Percentiles rank a stretch among this genome's conserved stretches.
phyloP scores from a whole-genome alignment of 2,113 vertebrate species.

The Takifugu bimaculatus region DNA sequence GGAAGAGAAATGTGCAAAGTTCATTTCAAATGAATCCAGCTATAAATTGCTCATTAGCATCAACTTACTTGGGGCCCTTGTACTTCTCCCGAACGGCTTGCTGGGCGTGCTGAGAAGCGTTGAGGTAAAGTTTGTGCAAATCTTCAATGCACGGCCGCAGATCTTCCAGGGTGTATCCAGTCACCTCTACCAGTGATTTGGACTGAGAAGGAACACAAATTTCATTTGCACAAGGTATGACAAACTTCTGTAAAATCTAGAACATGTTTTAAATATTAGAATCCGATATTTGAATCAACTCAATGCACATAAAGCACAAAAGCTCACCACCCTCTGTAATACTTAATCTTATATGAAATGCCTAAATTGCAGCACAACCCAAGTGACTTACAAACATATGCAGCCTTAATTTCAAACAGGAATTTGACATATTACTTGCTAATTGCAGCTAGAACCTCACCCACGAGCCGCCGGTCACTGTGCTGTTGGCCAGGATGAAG shows the following conservation, averaged over 20 bases:
- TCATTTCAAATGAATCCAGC: neutral
- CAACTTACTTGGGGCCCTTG: conserved; percentile 86
- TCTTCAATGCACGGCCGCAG: conserved; percentile 89
- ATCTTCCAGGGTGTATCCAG: conserved; percentile 83
- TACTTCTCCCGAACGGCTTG: conserved; percentile 96
- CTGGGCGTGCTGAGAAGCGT: conserved; percentile 85
- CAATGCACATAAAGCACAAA: too few relatives aligned
- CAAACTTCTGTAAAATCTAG: neutral
- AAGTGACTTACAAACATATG: too few relatives aligned
- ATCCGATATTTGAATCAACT: too few relatives aligned
- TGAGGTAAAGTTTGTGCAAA: conserved; percentile 85
- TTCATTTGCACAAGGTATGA: too few relatives aligned
- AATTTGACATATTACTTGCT: too few relatives aligned
- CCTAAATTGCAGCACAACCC: too few relatives aligned
- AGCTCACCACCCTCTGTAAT: too few relatives aligned
- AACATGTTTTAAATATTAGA: neutral
- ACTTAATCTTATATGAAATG: too few relatives aligned
- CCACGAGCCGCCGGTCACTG: conserved; percentile 83
- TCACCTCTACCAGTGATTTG: conserved; percentile 76
- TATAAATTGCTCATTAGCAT: neutral
- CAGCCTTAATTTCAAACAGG: too few relatives aligned
- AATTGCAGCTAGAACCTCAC: conserved; percentile 66
- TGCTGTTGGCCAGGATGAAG: conserved; percentile 82
- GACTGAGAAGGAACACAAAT: conserved; percentile 67
- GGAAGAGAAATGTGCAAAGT: conserved; percentile 1